Base-by-base conservation (phyloP, 2,797 vertebrate species). In the Pangasius sanitwongsei region DNA sequence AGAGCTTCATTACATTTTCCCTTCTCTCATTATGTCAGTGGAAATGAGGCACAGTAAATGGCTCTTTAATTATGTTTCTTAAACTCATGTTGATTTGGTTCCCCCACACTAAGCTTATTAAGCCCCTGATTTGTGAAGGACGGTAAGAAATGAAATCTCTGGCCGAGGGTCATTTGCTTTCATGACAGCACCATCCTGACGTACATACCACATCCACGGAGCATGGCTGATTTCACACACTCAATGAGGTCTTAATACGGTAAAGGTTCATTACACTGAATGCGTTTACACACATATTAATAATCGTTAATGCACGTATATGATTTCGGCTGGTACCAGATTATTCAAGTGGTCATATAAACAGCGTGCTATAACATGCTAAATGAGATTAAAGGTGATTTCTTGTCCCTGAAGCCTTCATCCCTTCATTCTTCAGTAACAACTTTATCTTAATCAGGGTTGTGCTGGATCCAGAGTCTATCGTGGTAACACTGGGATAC, bases 11-110 rank as follows among this genome's bases (percentile, higher is more conserved):
- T 61, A 91, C 77, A 91, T 93, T 94, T 93, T 92, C 34, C 90
- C 91, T 88, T 82, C 20, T 81, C 91, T 92, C 90, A 69, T 91
- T 89, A 92, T 92, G 86, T 93, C 91, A 81, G 87, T 82, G 25
- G 90, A 91, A 90, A 85, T 87, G 86, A 78, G 86, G 72, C 90
- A 89, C 86, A 90, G 92, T 94, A 93, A 93, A 92, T 91, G 93
- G 89, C 89, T 89, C 87, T 92, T 93, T 95, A 94, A 95, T 94
- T 95, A 92, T 93, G 88, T 95, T 95, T 92, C 82, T 80, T 59
- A 90, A 94, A 91, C 92, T 92, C 89, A 86, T 91, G 93, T 91
- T 92, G 92, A 94, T 94, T 93, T 91, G 88, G 89, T 90, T 72
- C 90, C 75, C 59, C 87, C 89, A 90, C 86, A 83, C 87, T 94